Conservation (phyloP, 2,797 vertebrate species). For the Sciurus carolinensis region DNA sequence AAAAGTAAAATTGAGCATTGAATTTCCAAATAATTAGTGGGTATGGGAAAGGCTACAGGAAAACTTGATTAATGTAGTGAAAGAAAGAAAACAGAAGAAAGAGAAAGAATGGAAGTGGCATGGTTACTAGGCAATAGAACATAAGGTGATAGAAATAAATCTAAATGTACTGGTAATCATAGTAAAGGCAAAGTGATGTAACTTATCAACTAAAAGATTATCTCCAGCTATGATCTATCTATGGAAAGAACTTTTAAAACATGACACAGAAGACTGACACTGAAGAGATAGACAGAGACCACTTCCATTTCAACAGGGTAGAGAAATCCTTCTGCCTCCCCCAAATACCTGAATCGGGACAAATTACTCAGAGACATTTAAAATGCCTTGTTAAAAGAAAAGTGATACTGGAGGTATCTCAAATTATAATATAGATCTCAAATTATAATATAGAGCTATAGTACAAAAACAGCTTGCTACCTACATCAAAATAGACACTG, state of each 20-base stretch:
- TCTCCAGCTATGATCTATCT: not conserved
- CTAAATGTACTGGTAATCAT: not conserved
- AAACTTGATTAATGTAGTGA: not conserved
- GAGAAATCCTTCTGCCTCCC: not conserved
- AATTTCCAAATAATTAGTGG: not conserved
- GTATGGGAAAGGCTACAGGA: not conserved
- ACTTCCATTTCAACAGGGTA: not conserved
- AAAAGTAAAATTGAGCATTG: not conserved
- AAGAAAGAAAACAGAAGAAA: not conserved
- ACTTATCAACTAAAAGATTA: not conserved
- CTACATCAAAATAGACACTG: too few relatives aligned
- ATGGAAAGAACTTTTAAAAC: slow-evolving; percentile 2
- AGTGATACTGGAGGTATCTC: too few relatives aligned
- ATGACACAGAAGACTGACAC: not conserved
- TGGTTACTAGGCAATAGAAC: not conserved
- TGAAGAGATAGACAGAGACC: not conserved
- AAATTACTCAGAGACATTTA: not conserved
- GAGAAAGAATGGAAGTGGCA: not conserved
- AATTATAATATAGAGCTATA: too few relatives aligned
- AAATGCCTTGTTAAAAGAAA: not conserved
- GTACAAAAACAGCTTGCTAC: too few relatives aligned
- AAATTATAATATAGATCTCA: too few relatives aligned
- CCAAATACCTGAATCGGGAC: not conserved
- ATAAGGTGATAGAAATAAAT: not conserved
- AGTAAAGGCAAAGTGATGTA: not conserved